Evolutionary conservation across 2,888 invertebrate genomes (phyloP).

Genomic region (Himalopsyche kuldschensis): DNA sequence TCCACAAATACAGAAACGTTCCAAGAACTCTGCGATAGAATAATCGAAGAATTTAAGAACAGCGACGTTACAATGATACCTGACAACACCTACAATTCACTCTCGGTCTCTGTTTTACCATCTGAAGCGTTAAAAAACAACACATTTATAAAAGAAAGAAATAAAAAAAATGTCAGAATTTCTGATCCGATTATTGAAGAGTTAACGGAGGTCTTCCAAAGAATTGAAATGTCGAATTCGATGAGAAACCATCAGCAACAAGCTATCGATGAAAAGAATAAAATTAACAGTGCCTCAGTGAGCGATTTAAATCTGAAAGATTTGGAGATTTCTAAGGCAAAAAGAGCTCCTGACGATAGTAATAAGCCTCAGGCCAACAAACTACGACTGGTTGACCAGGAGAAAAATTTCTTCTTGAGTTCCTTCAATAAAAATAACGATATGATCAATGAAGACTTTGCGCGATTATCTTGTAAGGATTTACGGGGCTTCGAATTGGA

Average conservation of each 20-base stretch:
- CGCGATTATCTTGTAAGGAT: neutral
- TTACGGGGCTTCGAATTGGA: conserved; percentile 26
- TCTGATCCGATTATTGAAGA: neutral
- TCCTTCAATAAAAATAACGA: neutral
- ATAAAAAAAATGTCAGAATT: neutral
- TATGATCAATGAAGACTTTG: neutral
- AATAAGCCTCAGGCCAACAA: neutral
- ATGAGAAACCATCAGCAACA: neutral
- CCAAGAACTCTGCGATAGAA: conserved; percentile 52
- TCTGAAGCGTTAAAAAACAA: neutral
- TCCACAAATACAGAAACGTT: conserved; percentile 52
- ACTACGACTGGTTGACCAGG: neutral
- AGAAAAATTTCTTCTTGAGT: neutral
- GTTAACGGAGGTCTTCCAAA: neutral
- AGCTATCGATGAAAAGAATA: neutral
- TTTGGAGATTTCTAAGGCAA: neutral
- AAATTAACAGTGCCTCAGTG: neutral
- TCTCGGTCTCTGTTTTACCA: neutral
- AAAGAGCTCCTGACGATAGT: neutral
- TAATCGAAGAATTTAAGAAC: conserved; percentile 43
- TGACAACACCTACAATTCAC: conserved; percentile 27
- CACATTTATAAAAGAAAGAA: neutral
- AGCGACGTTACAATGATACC: conserved; percentile 41
- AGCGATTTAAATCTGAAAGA: neutral
- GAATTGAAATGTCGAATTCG: neutral